These are phyloP conservation scores for Leptinotarsa juncta DNA, from an alignment of 2,888 invertebrate genomes.

Conservation along the genomic window DNA sequence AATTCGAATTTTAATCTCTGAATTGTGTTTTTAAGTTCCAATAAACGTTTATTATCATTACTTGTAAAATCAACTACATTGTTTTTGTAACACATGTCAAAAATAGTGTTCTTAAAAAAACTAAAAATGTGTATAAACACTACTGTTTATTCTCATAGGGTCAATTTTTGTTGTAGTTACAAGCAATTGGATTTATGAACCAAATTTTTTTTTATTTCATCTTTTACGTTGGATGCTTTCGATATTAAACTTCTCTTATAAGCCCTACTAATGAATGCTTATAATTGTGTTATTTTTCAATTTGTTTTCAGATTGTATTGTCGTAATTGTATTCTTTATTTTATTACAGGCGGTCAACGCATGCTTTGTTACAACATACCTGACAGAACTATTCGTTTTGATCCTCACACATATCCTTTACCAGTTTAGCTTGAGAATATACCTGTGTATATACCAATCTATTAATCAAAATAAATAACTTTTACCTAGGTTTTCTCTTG, in stretches of 20 bases:
- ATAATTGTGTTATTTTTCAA: background rate
- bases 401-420: constrained; percentile 28
- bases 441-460: constrained; percentile 1
- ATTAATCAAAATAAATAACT: constrained; percentile 3
- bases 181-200: too few species aligned
- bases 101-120: too few species aligned
- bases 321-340: constrained; percentile 47
- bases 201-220: too few species aligned
- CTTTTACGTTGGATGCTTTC: background rate
- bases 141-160: too few species aligned
- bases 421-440: background rate
- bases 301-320: background rate
- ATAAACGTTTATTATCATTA: too few species aligned
- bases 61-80: too few species aligned
- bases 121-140: too few species aligned
- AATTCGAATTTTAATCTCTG: too few species aligned
- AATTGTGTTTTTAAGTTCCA: too few species aligned
- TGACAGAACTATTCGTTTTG: constrained; percentile 57
- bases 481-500: background rate
- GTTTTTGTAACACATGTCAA: too few species aligned
- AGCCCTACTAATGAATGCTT: background rate
- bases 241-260: background rate
- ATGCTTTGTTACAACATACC: constrained; percentile 61
- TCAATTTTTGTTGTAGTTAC: too few species aligned
- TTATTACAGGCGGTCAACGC: constrained; percentile 59